Evolutionary conservation across 1,140 invertebrate genomes (phyloP), one percentile per base, ranked within the genome.

Genomic region (Anthonomus grandis): DNA sequence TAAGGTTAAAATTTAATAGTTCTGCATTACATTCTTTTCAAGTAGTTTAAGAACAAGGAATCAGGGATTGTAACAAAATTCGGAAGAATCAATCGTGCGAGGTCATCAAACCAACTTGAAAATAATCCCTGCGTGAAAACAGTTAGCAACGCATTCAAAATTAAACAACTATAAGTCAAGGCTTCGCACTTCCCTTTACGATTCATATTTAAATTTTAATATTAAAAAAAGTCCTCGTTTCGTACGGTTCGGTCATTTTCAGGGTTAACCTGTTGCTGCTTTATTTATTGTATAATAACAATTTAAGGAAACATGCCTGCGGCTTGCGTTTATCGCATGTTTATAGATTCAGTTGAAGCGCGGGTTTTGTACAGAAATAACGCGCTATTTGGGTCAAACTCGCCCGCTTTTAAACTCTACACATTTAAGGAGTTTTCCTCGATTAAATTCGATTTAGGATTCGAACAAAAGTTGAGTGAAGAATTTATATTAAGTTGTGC

Each of bases 351-450:
- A 39, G 38, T 39, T 17, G 38, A 17, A 17, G n/a, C 8, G n/a
- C 21, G 42, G 17, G 21, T 41, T 12, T 45, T 10, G 19, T 21
- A 45, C 42, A 23, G 21, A 23, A 45, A 45, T 45, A 45, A 22
- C 15, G 17, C 17, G 21, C 19, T 8, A 45, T 45, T 45, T 45
- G 15, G 42, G 42, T 45, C 42, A 45, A 22, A 45, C 23, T 1
- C 15, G 19, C 10, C 1, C 19, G n/a, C n/a, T n/a, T n/a, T n/a
- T n/a, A n/a, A n/a, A n/a, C n/a, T n/a, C n/a, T n/a, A n/a, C n/a
- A n/a, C n/a, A n/a, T n/a, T n/a, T n/a, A n/a, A n/a, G n/a, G n/a
- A n/a, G n/a, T 18, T 8, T 45, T 45, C 19, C 12, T 45, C 10
- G 42, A 45, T 45, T 22, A 1, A 1, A 8, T 44, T 44, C n/a